Evolutionary conservation across 2,888 invertebrate species (phyloP).

Genomic region (Auanema sp.): DNA sequence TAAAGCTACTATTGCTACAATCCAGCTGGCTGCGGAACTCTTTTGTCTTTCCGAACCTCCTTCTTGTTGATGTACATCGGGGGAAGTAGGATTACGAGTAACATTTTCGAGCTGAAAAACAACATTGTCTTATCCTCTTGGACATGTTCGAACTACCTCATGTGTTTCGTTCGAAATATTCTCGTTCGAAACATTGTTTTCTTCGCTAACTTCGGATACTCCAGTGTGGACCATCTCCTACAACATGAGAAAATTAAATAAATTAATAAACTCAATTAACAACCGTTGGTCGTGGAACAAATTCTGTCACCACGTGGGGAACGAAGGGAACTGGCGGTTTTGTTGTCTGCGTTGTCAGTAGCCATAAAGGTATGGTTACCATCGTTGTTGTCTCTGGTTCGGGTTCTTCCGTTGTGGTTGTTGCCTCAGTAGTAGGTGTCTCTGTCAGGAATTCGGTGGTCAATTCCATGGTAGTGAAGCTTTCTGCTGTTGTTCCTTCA

Average conservation of each 20-base stretch:
- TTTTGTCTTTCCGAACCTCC: slow-evolving; percentile 24
- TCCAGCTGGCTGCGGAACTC: slow-evolving; percentile 41
- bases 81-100: neutral
- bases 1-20: slow-evolving; percentile 46
- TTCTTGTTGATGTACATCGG: slow-evolving; percentile 18
- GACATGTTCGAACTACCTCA: too few species aligned
- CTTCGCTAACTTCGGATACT: too few species aligned
- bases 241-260: too few species aligned
- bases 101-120: too few species aligned
- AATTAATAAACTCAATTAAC: neutral
- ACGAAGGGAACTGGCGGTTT: neutral
- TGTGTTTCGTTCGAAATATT: too few species aligned
- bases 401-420: neutral
- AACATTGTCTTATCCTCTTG: too few species aligned
- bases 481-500: slow-evolving; percentile 1
- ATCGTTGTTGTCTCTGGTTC: slow-evolving; percentile 1
- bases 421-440: neutral
- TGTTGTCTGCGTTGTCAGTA: neutral
- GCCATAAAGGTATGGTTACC: neutral
- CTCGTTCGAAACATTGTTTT: too few species aligned
- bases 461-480: too few species aligned
- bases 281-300: neutral
- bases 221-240: too few species aligned
- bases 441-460: too few species aligned
- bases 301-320: neutral